phyloP scores from a whole-genome alignment of 2,888 invertebrate genomes.

The Lysandra bellargus region DNA sequence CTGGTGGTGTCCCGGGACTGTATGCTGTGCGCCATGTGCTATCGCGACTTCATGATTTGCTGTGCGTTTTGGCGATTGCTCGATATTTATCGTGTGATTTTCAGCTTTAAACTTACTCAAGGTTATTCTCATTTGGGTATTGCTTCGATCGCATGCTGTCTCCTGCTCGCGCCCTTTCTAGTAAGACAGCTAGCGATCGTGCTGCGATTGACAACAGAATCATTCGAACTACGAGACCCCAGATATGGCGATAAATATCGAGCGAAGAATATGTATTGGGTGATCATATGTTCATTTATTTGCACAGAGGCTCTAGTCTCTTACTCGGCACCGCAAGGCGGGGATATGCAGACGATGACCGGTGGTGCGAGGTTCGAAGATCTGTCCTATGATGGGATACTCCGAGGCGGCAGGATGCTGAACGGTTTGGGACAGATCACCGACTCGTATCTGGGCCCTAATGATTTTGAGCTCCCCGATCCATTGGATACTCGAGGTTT shows the following conservation, averaged over 20 bases:
- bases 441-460: constrained; percentile 86
- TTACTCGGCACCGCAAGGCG: constrained; percentile 85
- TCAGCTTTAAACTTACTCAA: not conserved
- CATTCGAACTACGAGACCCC: not conserved
- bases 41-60: constrained; percentile 36
- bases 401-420: constrained; percentile 76
- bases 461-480: constrained; percentile 82
- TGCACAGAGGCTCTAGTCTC: constrained; percentile 83
- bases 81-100: not conserved
- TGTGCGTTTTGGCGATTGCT: constrained; percentile 31
- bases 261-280: not conserved
- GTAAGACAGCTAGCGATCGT: not conserved
- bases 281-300: constrained; percentile 34
- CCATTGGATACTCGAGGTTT: constrained; percentile 80
- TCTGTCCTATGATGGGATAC: constrained; percentile 88
- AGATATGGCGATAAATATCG: constrained; percentile 3
- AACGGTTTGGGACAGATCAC: constrained; percentile 91
- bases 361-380: constrained; percentile 87
- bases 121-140: no score
- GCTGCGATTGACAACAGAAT: not conserved
- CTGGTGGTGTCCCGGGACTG: constrained; percentile 61
- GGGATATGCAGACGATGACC: constrained; percentile 81
- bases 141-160: not conserved
- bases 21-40: constrained; percentile 51
- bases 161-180: no score